phyloP scores from a whole-genome alignment of 2,888 invertebrate species.

The Elmis aenea region DNA sequence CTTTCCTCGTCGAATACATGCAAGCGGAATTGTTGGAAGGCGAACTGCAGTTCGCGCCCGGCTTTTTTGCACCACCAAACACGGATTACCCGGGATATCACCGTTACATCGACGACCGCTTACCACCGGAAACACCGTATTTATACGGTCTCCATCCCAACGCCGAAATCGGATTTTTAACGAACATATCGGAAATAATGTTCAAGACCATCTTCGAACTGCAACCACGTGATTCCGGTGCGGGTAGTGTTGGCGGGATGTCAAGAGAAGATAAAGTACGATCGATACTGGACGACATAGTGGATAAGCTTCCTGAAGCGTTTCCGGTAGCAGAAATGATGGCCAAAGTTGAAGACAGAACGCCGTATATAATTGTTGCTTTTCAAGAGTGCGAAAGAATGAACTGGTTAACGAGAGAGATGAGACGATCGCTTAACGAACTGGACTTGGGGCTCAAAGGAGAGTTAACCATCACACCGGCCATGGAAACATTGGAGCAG shows the following conservation, averaged over 20 bases:
- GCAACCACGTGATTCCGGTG: conserved; percentile 79
- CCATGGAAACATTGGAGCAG: conserved; percentile 85
- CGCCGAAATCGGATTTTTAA: conserved; percentile 91
- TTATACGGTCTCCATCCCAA: conserved; percentile 92
- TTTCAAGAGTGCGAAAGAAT: conserved; percentile 93
- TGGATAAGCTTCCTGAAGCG: conserved; percentile 83
- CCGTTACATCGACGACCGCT: conserved; percentile 75
- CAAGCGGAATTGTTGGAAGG: conserved; percentile 84
- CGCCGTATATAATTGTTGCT: conserved; percentile 87
- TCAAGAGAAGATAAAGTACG: conserved; percentile 80
- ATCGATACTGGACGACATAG: conserved; percentile 73
- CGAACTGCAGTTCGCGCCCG: conserved; percentile 74
- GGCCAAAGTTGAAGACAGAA: conserved; percentile 81
- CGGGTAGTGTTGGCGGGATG: conserved; percentile 61
- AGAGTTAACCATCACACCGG: conserved; percentile 85
- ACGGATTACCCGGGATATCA: conserved; percentile 85
- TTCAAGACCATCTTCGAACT: conserved; percentile 84
- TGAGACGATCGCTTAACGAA: conserved; percentile 76
- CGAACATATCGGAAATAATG: conserved; percentile 77
- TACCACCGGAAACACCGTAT: conserved; percentile 85
- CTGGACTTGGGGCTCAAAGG: conserved; percentile 87
- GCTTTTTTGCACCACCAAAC: conserved; percentile 84
- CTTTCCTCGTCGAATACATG: conserved; percentile 83
- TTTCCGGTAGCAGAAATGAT: conserved; percentile 83
- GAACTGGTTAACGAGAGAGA: conserved; percentile 80